Percentiles rank a stretch among this genome's conserved stretches.
These are phyloP conservation scores for Corynorhinus townsendii DNA, from an alignment of 2,113 vertebrate species.

Conservation along the genomic window DNA sequence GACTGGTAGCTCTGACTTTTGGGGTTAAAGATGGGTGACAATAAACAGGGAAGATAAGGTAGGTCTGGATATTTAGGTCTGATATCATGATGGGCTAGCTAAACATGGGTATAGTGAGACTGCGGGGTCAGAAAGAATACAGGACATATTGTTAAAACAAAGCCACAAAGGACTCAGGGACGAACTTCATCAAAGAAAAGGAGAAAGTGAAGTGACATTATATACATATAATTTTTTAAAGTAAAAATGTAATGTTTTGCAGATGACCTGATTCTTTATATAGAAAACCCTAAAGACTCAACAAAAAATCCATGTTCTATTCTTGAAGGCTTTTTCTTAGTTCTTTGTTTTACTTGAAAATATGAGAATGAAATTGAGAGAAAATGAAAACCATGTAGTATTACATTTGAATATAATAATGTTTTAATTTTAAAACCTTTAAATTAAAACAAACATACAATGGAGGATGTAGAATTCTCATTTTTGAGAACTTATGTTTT, in stretches of 20 bases:
- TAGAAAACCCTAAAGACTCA: neutral
- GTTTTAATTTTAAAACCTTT: neutral
- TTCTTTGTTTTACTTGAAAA: constrained; percentile 10
- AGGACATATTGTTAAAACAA: neutral
- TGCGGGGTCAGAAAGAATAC: neutral
- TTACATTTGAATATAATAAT: neutral
- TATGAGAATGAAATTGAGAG: neutral
- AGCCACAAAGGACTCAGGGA: neutral
- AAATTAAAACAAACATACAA: neutral
- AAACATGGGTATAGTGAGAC: neutral
- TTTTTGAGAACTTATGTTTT: neutral
- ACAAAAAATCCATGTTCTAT: neutral
- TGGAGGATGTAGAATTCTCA: neutral
- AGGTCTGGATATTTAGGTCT: neutral
- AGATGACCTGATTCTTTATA: neutral
- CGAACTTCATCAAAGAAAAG: neutral
- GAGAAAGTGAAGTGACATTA: neutral
- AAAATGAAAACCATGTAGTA: neutral
- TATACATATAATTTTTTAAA: neutral
- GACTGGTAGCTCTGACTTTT: neutral
- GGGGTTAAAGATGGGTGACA: neutral
- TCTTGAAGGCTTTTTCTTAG: neutral
- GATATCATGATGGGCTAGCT: neutral
- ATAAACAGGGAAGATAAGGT: neutral
- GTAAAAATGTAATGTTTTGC: neutral